A percentile compares a stretch with the other conserved stretches of the same genome.
These are phyloP conservation scores for Drosophila melanocephala DNA, from an alignment of 2,888 invertebrate species.

Conservation along the genomic window DNA sequence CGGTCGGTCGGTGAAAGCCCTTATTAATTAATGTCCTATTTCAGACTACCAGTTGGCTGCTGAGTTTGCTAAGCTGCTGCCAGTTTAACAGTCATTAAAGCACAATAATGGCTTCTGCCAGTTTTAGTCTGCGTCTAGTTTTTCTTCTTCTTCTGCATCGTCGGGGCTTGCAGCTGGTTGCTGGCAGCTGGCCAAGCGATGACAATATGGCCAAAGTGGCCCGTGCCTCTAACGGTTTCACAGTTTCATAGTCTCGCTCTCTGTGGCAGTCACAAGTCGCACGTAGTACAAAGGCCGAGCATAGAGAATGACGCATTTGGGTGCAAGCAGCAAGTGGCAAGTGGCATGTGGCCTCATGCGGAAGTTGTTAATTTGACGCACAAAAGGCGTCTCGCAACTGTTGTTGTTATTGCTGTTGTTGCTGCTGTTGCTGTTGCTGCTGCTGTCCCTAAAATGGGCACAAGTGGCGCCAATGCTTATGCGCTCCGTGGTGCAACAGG, in stretches of 20 bases:
- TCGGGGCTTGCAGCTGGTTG: conserved; percentile 2
- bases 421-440: conserved; percentile 13
- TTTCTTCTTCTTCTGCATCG: neutral
- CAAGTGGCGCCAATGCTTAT: conserved; percentile 59
- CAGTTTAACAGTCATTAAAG: conserved; percentile 76
- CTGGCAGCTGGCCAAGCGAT: conserved; percentile 74
- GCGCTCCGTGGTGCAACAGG: conserved; percentile 53
- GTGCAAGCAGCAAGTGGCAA: conserved; percentile 79
- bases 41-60: conserved; percentile 25
- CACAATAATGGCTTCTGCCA: conserved; percentile 64
- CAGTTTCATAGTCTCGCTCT: conserved; percentile 7
- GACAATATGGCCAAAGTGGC: conserved; percentile 76
- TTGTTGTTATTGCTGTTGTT: neutral
- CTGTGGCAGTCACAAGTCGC: conserved; percentile 22
- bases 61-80: conserved; percentile 53
- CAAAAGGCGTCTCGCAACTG: conserved; percentile 56
- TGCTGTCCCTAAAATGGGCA: conserved; percentile 55
- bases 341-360: conserved; percentile 81
- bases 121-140: conserved; percentile 42
- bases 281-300: conserved; percentile 58
- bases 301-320: conserved; percentile 80
- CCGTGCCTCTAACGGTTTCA: conserved; percentile 26
- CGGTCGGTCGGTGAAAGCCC: conserved; percentile 22
- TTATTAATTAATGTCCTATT: conserved; percentile 61
- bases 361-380: conserved; percentile 82